phyloP scores from a whole-genome alignment of 2,888 invertebrate species.

The Druceiella hillmani region DNA sequence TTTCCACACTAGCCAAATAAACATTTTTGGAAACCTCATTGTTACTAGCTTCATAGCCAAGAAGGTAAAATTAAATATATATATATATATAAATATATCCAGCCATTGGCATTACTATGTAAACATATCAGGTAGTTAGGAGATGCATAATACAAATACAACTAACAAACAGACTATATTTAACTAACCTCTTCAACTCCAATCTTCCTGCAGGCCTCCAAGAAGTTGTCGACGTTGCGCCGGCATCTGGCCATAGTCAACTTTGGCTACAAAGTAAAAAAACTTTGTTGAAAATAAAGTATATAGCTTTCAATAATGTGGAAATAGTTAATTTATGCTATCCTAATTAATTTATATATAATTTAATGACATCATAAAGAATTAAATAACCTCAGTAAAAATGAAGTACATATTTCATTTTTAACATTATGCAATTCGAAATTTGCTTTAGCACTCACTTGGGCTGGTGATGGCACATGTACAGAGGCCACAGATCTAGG shows the following conservation, averaged over 20 bases:
- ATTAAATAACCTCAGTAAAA: background rate
- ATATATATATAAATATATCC: too few relatives aligned
- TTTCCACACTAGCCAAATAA: too few relatives aligned
- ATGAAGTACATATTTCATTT: constrained; percentile 3
- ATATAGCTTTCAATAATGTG: too few relatives aligned
- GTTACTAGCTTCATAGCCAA: too few relatives aligned
- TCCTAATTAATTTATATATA: constrained; percentile 6
- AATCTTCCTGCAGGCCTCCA: constrained; percentile 89
- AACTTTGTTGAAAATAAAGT: constrained; percentile 1
- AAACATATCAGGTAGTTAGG: too few relatives aligned
- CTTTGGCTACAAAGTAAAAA: constrained; percentile 68
- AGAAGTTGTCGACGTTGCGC: constrained; percentile 91
- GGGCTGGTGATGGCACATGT: constrained; percentile 90
- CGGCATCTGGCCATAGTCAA: constrained; percentile 92
- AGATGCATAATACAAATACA: constrained; percentile 14
- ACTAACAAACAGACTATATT: constrained; percentile 17
- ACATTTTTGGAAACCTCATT: too few relatives aligned
- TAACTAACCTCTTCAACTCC: constrained; percentile 88
- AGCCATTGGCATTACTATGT: too few relatives aligned
- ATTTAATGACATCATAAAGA: constrained; percentile 2
- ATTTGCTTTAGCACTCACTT: constrained; percentile 63
- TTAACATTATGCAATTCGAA: too few relatives aligned
- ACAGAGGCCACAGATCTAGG: constrained; percentile 90
- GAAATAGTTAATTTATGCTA: constrained; percentile 6
- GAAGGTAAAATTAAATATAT: too few relatives aligned